A percentile compares a stretch with the other conserved stretches of the same genome.
These are phyloP conservation scores for Scleropages formosus DNA, from an alignment of 2,797 vertebrate genomes.

Conservation along the genomic window DNA sequence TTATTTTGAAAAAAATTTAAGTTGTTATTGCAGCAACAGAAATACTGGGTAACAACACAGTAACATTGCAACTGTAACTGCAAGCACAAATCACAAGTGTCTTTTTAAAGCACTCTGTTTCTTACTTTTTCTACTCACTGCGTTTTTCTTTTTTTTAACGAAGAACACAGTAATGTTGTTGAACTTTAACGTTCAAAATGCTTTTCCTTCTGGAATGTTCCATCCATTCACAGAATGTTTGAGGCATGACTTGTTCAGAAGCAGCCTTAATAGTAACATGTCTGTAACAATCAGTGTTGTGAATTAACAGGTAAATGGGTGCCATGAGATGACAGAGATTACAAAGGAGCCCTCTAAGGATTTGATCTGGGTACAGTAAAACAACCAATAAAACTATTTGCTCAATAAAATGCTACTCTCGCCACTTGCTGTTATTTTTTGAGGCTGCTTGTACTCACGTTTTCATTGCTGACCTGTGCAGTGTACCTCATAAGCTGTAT, in stretches of 20 bases:
- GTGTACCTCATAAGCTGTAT: constrained; percentile 17
- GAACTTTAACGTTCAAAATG: background rate
- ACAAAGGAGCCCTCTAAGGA: constrained; percentile 67
- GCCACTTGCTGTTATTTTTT: constrained; percentile 31
- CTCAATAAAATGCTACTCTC: background rate
- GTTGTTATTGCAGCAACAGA: no score
- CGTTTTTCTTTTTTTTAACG: no score
- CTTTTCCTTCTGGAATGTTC: background rate
- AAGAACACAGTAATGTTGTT: no score
- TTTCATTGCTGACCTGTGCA: background rate
- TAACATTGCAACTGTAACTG: no score
- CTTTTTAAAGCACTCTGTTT: background rate
- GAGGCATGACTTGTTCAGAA: background rate
- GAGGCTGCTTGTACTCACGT: constrained; percentile 37
- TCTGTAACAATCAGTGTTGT: constrained; percentile 50
- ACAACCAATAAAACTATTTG: constrained; percentile 40
- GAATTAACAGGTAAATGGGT: constrained; percentile 85
- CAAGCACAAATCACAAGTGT: no score
- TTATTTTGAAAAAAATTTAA: no score
- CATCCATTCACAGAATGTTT: background rate
- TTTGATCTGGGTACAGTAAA: constrained; percentile 86
- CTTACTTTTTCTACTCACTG: background rate
- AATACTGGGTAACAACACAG: background rate
- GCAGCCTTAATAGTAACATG: background rate
- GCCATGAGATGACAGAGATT: constrained; percentile 71